Conservation (phyloP, 2,888 invertebrate genomes). For the Chymomyza amoena region DNA sequence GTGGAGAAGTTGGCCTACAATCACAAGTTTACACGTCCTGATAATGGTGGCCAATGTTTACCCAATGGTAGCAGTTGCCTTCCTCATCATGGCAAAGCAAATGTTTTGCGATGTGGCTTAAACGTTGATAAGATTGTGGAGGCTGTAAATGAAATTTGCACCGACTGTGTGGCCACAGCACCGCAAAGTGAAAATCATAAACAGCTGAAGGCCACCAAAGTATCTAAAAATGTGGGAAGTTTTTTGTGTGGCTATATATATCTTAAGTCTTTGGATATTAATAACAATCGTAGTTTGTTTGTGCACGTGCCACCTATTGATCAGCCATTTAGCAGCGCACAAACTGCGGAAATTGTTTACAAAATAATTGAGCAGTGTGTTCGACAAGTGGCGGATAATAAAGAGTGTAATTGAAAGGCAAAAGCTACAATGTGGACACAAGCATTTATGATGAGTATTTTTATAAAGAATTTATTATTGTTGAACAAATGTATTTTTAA, state of each 20-base stretch:
- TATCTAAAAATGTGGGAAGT: constrained; percentile 78
- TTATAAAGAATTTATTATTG: neutral
- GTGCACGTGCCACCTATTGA: constrained; percentile 87
- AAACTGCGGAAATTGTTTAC: constrained; percentile 80
- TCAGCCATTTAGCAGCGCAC: constrained; percentile 81
- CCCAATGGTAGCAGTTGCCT: constrained; percentile 53
- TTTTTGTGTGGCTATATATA: constrained; percentile 90
- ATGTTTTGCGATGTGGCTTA: constrained; percentile 68
- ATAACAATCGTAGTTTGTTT: constrained; percentile 83
- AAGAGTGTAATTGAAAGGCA: neutral
- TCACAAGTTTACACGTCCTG: constrained; percentile 73
- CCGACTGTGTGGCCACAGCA: constrained; percentile 47
- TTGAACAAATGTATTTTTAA: neutral
- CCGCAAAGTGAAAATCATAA: constrained; percentile 10
- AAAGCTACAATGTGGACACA: neutral
- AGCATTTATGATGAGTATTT: neutral
- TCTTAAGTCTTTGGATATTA: constrained; percentile 84
- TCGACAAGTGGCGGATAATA: constrained; percentile 56
- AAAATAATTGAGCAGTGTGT: constrained; percentile 76
- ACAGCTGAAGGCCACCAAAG: constrained; percentile 32
- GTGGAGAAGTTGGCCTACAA: constrained; percentile 78
- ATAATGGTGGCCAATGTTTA: constrained; percentile 70
- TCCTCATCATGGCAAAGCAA: constrained; percentile 45
- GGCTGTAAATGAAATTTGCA: constrained; percentile 62
- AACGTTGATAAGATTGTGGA: constrained; percentile 79